Percentiles rank a stretch among this genome's conserved stretches.
Evolutionary conservation across 2,888 invertebrate species (phyloP).

Genomic region (Peribatodes rhomboidaria): DNA sequence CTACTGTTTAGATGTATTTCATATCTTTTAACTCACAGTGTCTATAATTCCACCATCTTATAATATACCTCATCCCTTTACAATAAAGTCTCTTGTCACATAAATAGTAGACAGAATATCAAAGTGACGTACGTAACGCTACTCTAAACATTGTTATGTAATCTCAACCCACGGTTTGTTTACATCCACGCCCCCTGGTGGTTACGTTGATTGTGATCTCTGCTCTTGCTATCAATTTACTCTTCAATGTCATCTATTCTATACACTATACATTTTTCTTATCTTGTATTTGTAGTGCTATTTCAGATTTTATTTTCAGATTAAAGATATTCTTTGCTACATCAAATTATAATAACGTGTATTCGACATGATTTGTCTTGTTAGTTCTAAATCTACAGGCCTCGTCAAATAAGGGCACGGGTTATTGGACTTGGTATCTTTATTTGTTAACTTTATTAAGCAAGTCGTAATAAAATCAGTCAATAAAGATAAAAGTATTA

Average conservation of each 20-base stretch:
- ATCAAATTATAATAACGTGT: too few relatives aligned
- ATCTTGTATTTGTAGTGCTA: neutral
- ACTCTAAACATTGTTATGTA: slow-evolving; percentile 35
- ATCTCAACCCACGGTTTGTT: slow-evolving; percentile 51
- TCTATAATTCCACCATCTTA: neutral
- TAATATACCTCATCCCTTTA: neutral
- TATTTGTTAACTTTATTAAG: slow-evolving; percentile 5
- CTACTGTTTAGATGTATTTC: slow-evolving; percentile 2
- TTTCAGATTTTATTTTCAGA: neutral
- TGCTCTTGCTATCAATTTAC: slow-evolving; percentile 31
- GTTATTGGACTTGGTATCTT: slow-evolving; percentile 3
- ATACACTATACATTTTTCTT: too few relatives aligned
- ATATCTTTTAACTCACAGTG: neutral
- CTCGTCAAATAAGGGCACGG: neutral
- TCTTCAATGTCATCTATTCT: slow-evolving; percentile 46
- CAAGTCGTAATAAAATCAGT: neutral
- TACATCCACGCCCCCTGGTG: slow-evolving; percentile 48
- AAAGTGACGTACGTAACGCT: slow-evolving; percentile 10
- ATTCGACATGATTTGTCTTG: too few relatives aligned
- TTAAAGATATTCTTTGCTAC: neutral
- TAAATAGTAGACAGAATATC: neutral
- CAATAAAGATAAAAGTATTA: slow-evolving; percentile 12
- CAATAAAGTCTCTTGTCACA: slow-evolving; percentile 8
- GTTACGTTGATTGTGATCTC: slow-evolving; percentile 38
- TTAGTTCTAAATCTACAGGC: neutral